These are phyloP conservation scores for Bothrops jararaca DNA, from an alignment of 2,113 vertebrate species.

Conservation along the genomic window DNA sequence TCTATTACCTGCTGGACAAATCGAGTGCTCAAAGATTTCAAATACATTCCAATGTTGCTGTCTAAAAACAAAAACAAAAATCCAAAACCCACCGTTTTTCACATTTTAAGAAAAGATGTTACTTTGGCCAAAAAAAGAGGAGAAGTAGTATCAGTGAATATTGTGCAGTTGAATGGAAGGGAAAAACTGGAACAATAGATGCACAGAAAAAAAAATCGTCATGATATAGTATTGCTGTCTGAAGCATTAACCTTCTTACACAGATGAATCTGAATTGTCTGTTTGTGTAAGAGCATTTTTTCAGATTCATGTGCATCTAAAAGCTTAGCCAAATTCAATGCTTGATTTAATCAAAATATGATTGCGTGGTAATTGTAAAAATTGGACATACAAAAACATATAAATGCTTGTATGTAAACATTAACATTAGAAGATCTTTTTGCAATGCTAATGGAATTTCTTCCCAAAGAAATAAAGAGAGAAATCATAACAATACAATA, in stretches of 20 bases:
- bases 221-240: not conserved
- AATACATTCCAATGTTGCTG: not conserved
- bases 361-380: not conserved
- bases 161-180: not conserved
- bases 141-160: not conserved
- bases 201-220: not conserved
- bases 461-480: conserved; percentile 1
- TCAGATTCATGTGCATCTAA: not conserved
- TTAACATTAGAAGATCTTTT: not conserved
- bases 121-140: not conserved
- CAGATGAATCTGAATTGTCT: not conserved
- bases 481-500: not conserved
- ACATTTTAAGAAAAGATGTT: not conserved
- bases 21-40: not conserved
- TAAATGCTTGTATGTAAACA: not conserved
- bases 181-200: conserved; percentile 10
- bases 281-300: not conserved
- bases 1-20: conserved; percentile 33
- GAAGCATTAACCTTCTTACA: accelerated
- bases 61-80: not conserved
- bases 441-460: not conserved
- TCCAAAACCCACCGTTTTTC: not conserved
- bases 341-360: not conserved
- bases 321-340: not conserved
- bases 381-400: not conserved